phyloP scores from a whole-genome alignment of 37 sponge, comb jelly and placozoan genomes.

The Hexactinellida sp. region DNA sequence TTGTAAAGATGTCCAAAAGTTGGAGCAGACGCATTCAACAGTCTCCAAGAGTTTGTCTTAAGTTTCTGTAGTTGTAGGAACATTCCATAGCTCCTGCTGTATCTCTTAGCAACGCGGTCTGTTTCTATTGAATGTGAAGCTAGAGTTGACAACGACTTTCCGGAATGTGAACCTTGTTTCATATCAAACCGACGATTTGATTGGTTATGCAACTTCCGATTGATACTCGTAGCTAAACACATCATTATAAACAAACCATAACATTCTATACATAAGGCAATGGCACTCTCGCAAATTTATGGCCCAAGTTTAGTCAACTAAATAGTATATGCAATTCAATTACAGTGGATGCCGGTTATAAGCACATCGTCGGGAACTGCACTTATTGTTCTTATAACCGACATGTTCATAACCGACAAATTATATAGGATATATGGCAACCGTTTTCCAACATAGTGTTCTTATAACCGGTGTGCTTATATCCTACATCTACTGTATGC shows the following conservation, averaged over 20 bases:
- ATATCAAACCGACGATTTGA: not conserved
- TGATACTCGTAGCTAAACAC: conserved; percentile 4
- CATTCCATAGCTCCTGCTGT: not conserved
- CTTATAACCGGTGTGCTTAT: too few species aligned
- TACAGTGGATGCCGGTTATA: too few species aligned
- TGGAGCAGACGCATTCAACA: not conserved
- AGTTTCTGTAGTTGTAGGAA: not conserved
- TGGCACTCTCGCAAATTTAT: too few species aligned
- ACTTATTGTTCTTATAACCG: too few species aligned
- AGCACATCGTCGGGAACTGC: too few species aligned
- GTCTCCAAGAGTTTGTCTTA: not conserved
- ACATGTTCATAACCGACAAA: too few species aligned
- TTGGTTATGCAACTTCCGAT: not conserved
- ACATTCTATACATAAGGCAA: too few species aligned
- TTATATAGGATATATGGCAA: too few species aligned
- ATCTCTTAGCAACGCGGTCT: conserved; percentile 11
- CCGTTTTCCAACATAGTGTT: too few species aligned
- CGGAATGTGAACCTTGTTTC: not conserved
- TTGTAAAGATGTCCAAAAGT: conserved; percentile 10
- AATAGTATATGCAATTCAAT: too few species aligned
- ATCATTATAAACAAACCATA: not conserved
- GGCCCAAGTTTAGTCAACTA: too few species aligned
- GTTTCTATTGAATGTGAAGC: not conserved
- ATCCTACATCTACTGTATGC: too few species aligned
- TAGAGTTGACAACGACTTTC: not conserved